Percentiles rank a stretch among this genome's conserved stretches.
These are phyloP conservation scores for Ceratitis capitata DNA, from an alignment of 1,140 invertebrate genomes.

Conservation along the genomic window DNA sequence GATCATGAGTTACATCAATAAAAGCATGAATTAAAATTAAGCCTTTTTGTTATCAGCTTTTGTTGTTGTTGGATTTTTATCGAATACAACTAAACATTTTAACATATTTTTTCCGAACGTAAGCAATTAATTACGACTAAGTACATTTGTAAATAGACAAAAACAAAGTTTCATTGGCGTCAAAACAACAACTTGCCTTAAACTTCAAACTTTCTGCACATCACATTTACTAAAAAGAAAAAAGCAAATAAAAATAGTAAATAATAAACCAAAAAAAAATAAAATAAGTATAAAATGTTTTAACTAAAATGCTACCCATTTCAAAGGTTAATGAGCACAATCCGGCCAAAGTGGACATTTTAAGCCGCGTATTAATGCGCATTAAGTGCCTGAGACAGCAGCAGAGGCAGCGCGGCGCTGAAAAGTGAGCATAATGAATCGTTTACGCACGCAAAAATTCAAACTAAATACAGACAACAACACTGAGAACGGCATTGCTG, in stretches of 20 bases:
- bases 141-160: not conserved
- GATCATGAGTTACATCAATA: not conserved
- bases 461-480: constrained; percentile 51
- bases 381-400: not conserved
- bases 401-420: not conserved
- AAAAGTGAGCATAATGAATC: constrained; percentile 53
- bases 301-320: not conserved
- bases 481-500: constrained; percentile 38
- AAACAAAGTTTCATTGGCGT: not conserved
- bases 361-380: not conserved
- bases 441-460: constrained; percentile 60
- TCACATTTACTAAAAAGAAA: not conserved
- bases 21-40: not conserved
- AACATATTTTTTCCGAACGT: not conserved
- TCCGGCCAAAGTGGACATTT: constrained; percentile 3
- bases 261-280: not conserved
- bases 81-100: not conserved
- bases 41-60: not conserved
- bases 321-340: constrained; percentile 3
- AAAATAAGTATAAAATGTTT: not conserved
- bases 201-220: not conserved
- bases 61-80: not conserved
- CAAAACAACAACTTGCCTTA: not conserved
- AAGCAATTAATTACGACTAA: not conserved
- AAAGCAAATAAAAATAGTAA: not conserved